These are phyloP conservation scores for Eurosta solidaginis DNA, from an alignment of 1,140 invertebrate species.

Conservation along the genomic window DNA sequence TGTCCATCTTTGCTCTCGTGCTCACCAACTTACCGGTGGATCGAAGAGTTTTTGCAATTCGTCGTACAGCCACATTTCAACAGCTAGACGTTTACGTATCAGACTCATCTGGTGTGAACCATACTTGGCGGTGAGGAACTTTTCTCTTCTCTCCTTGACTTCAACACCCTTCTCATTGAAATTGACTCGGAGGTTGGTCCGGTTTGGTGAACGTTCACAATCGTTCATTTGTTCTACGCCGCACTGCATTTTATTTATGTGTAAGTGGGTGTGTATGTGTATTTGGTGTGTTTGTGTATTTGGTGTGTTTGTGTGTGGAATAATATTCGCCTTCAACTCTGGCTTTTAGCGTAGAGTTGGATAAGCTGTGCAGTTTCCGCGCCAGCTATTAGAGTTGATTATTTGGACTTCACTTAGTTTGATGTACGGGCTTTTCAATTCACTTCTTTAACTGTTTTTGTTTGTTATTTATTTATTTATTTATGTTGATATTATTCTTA, in stretches of 20 bases:
- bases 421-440: too few relatives aligned
- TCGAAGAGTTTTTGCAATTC: constrained; percentile 90
- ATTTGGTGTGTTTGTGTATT: not conserved
- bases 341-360: not conserved
- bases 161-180: constrained; percentile 83
- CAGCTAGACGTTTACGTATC: constrained; percentile 89
- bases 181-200: constrained; percentile 81
- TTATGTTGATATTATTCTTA: not conserved
- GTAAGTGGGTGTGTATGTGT: not conserved
- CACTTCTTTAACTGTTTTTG: not conserved
- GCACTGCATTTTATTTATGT: constrained; percentile 54
- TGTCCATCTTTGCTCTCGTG: not conserved
- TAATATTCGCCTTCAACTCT: not conserved
- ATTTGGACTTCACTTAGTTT: not conserved
- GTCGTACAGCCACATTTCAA: constrained; percentile 98
- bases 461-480: not conserved
- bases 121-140: constrained; percentile 95
- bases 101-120: constrained; percentile 96
- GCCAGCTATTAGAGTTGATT: not conserved
- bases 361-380: not conserved
- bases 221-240: constrained; percentile 59
- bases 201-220: constrained; percentile 73
- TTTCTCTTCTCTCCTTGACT: constrained; percentile 85
- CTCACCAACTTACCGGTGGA: constrained; percentile 68
- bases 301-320: not conserved